These are phyloP conservation scores for Gopherus flavomarginatus DNA, from an alignment of 2,113 vertebrate species.

Conservation along the genomic window DNA sequence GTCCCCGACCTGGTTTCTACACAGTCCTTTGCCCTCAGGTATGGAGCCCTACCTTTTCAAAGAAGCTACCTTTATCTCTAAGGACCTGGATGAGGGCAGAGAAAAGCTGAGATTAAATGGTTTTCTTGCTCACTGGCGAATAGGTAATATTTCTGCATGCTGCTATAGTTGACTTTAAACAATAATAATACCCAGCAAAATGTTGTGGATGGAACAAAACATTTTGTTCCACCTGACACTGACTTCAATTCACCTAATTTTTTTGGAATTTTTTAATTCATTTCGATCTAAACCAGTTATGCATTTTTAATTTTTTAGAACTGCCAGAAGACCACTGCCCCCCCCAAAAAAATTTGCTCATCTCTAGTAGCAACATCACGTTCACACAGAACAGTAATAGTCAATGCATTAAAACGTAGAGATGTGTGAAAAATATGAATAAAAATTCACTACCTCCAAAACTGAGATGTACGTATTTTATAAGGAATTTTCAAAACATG, in stretches of 20 bases:
- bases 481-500: too few species aligned
- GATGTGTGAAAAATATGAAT: background rate
- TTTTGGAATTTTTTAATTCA: too few species aligned
- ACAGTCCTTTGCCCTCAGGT: background rate
- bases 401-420: background rate
- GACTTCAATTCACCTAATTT: too few species aligned
- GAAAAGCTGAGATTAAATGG: background rate
- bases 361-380: background rate
- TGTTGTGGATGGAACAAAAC: too few species aligned
- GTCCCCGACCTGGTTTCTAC: background rate
- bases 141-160: background rate
- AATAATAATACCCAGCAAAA: background rate
- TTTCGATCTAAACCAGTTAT: too few species aligned
- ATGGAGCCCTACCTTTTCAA: background rate
- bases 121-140: background rate
- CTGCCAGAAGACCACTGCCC: background rate
- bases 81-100: background rate
- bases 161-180: background rate
- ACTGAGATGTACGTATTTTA: background rate
- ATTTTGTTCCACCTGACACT: too few species aligned
- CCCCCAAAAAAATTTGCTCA: background rate
- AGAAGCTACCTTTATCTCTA: background rate
- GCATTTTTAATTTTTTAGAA: background rate
- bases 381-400: background rate
- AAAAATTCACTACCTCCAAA: background rate